These are phyloP conservation scores for Sipunculus nudus DNA, from an alignment of 2,888 invertebrate species.

Conservation along the genomic window DNA sequence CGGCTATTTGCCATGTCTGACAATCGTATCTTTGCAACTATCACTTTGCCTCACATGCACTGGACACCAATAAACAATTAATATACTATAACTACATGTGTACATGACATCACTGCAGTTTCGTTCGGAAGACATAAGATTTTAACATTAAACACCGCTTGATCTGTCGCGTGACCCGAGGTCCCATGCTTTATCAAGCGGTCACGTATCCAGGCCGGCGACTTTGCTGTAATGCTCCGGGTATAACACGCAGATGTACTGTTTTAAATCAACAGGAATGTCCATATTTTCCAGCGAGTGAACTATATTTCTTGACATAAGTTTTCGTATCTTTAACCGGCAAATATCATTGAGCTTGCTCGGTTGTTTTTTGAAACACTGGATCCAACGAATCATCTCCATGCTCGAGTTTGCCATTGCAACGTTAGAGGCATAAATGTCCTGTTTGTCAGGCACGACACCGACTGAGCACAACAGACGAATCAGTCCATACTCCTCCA, in stretches of 20 bases:
- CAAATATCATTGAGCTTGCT: slow-evolving; percentile 33
- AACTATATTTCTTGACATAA: slow-evolving; percentile 35
- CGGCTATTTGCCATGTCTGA: no score
- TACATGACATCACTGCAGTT: no score
- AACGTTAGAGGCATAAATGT: slow-evolving; percentile 22
- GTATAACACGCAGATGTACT: slow-evolving; percentile 39
- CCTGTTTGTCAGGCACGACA: slow-evolving; percentile 30
- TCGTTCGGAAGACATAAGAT: no score
- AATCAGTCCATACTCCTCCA: slow-evolving; percentile 30
- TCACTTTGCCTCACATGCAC: no score
- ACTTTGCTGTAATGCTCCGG: slow-evolving; percentile 36
- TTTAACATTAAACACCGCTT: no score
- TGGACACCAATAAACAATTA: no score
- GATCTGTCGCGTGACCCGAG: no score
- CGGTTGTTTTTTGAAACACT: slow-evolving; percentile 19
- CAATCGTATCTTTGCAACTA: no score
- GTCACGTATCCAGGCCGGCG: no score
- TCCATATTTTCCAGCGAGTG: slow-evolving; percentile 24
- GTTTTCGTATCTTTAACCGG: slow-evolving; percentile 18
- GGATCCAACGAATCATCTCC: slow-evolving; percentile 27
- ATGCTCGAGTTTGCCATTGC: slow-evolving; percentile 18
- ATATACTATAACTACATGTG: no score
- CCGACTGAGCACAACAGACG: slow-evolving; percentile 36
- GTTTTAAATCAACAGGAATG: slow-evolving; percentile 26
- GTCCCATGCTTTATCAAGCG: no score